Conservation (phyloP, 2,797 vertebrate genomes). For the Rachycentron canadum region DNA sequence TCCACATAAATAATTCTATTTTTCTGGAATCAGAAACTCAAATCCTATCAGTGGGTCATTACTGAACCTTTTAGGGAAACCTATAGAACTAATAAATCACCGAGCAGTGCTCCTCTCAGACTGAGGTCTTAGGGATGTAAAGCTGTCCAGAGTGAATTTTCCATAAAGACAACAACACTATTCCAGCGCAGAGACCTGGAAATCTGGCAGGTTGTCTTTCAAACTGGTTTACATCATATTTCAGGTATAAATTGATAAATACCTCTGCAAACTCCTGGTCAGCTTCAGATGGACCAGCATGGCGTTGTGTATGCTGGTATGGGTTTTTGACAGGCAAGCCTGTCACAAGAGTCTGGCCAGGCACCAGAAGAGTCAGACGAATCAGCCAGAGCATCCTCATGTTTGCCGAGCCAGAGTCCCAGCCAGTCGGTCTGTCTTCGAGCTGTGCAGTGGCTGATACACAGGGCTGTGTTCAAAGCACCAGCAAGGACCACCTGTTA, state of each 20-base stretch:
- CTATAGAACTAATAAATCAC: background rate
- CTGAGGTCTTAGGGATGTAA: background rate
- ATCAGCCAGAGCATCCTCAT: conserved; percentile 66
- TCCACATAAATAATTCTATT: background rate
- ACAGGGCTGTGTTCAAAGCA: conserved; percentile 37
- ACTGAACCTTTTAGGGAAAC: conserved; percentile 10
- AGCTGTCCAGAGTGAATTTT: background rate
- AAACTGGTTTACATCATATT: background rate
- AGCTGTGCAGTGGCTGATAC: conserved; percentile 18
- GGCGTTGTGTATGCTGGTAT: background rate
- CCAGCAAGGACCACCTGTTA: conserved; percentile 66
- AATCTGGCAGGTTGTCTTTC: background rate
- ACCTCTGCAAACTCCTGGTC: conserved; percentile 78
- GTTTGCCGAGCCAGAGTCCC: conserved; percentile 19
- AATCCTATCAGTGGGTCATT: background rate
- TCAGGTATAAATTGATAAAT: conserved; percentile 34
- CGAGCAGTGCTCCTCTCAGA: conserved; percentile 1
- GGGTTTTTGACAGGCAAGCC: conserved; percentile 45
- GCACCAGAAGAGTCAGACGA: conserved; percentile 54
- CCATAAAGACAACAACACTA: background rate
- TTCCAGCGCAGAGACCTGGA: background rate
- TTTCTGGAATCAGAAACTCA: background rate
- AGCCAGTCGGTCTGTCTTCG: conserved; percentile 7
- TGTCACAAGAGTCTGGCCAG: background rate
- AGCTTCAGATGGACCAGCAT: conserved; percentile 40